Conservation (phyloP, 2,113 vertebrate species). For the Paratilapia polleni region DNA sequence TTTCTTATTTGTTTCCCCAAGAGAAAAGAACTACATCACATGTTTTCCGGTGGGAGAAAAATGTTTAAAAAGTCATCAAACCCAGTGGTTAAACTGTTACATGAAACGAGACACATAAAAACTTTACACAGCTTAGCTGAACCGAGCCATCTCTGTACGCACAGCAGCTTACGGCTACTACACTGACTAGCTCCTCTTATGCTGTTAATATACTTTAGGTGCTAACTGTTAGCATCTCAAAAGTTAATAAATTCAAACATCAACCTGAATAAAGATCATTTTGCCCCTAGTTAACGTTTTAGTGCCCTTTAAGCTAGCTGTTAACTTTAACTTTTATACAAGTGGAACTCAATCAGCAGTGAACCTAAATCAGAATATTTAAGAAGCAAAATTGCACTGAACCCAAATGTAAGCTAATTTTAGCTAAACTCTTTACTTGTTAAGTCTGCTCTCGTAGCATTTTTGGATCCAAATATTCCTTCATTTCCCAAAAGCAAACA, state of each 20-base stretch:
- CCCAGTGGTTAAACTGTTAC: not conserved
- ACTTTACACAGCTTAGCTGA: not conserved
- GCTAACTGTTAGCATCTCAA: not conserved
- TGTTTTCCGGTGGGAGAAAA: not conserved
- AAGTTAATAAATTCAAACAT: not conserved
- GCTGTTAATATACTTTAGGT: not conserved
- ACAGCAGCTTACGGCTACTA: not conserved
- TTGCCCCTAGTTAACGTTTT: too few relatives aligned
- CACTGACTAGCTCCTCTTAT: not conserved
- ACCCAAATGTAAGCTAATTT: too few relatives aligned
- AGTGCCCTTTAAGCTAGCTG: too few relatives aligned
- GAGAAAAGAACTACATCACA: not conserved
- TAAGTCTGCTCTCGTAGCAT: too few relatives aligned
- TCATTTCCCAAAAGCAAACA: not conserved
- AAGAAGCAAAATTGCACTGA: too few relatives aligned
- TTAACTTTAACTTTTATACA: too few relatives aligned
- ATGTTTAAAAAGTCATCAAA: not conserved
- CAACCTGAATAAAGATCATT: not conserved
- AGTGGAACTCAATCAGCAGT: too few relatives aligned
- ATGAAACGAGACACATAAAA: not conserved
- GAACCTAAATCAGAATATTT: too few relatives aligned
- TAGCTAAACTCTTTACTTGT: too few relatives aligned
- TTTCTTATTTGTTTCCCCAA: not conserved
- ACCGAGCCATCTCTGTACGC: accelerated
- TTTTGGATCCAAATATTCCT: not conserved